These are phyloP conservation scores for Rissa tridactyla DNA, from an alignment of 2,113 vertebrate genomes.

Conservation along the genomic window DNA sequence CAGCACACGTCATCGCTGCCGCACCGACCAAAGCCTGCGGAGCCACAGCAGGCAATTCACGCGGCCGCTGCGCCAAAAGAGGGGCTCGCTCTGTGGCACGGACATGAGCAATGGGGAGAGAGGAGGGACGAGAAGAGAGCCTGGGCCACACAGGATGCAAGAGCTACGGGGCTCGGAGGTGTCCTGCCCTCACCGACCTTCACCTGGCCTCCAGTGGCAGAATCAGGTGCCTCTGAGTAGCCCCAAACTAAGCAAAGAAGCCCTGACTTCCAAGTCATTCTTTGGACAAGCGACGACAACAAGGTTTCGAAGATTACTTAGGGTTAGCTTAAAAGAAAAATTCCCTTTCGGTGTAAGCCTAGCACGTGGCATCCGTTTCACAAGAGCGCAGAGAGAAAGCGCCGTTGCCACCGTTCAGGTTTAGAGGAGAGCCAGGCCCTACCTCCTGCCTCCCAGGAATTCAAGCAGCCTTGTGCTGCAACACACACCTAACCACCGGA, in stretches of 20 bases:
- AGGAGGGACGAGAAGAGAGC: neutral
- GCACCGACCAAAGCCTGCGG: neutral
- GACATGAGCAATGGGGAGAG: neutral
- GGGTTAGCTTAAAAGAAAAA: neutral
- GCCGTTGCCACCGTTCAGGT: accelerated
- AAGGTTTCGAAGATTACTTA: neutral
- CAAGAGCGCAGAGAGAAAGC: neutral
- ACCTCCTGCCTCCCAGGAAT: neutral
- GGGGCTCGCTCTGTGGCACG: accelerated
- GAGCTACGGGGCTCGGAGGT: neutral
- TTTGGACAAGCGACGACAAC: neutral
- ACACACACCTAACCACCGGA: neutral
- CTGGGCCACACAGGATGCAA: accelerated
- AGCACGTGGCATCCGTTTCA: neutral
- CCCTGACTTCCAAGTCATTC: accelerated
- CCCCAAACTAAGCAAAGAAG: neutral
- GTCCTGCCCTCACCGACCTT: neutral
- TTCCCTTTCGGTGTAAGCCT: neutral
- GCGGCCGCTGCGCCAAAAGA: accelerated
- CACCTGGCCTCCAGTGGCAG: neutral
- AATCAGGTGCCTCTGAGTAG: neutral
- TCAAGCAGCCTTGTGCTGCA: neutral
- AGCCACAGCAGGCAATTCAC: neutral
- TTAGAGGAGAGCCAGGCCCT: neutral
- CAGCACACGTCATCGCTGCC: neutral